phyloP scores from a whole-genome alignment of 1,140 invertebrate species.

The Polypedilum vanderplanki region DNA sequence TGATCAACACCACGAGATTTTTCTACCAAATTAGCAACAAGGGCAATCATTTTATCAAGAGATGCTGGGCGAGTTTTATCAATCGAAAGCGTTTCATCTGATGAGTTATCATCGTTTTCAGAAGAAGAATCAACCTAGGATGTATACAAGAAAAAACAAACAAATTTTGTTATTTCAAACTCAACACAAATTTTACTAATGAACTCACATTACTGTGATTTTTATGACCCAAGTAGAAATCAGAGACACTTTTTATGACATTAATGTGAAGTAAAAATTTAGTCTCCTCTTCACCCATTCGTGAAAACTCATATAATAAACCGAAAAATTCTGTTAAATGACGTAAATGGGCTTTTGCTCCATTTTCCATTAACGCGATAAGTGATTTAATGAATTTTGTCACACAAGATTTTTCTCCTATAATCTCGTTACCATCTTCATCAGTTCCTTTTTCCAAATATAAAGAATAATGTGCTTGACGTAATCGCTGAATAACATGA shows the following conservation, averaged over 20 bases:
- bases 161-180: conserved; percentile 3
- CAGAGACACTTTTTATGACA: conserved; percentile 81
- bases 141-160: conserved; percentile 21
- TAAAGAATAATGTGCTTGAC: conserved; percentile 62
- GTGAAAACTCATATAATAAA: conserved; percentile 85
- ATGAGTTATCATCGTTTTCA: conserved; percentile 69
- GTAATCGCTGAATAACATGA: conserved; percentile 84
- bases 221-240: conserved; percentile 82
- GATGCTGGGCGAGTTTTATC: conserved; percentile 78
- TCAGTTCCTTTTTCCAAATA: conserved; percentile 65
- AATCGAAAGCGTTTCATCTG: conserved; percentile 46
- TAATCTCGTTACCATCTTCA: conserved; percentile 56
- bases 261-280: conserved; percentile 78
- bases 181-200: background rate
- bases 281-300: conserved; percentile 89
- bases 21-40: conserved; percentile 81
- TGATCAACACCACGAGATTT: conserved; percentile 71
- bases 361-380: conserved; percentile 82
- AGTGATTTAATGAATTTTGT: conserved; percentile 86
- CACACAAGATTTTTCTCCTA: conserved; percentile 80
- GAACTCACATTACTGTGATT: conserved; percentile 42
- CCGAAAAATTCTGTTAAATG: conserved; percentile 89
- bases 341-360: conserved; percentile 74
- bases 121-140: conserved; percentile 55
- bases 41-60: conserved; percentile 91